Evolutionary conservation across 2,797 vertebrate genomes (phyloP), one percentile per base, ranked within the genome.

Genomic region (Platalea minor): DNA sequence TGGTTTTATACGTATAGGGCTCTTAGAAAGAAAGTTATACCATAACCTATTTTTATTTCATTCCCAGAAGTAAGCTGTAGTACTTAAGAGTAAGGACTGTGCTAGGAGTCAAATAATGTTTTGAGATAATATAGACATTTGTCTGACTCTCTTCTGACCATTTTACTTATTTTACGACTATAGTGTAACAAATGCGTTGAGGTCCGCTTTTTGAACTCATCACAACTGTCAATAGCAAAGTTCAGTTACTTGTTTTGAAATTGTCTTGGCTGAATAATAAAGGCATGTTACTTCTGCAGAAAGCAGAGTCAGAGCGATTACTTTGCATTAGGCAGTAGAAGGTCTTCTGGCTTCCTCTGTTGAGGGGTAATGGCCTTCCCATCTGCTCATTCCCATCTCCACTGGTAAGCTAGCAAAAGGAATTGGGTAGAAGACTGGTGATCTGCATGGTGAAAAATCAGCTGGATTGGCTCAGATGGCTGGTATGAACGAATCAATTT

Each of bases 381-480:
- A 15, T 61, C 63, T 8, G 2, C 48, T 84, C 65, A 1, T 53
- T 87, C n/a, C n/a, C 15, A 21, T 77, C 73, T 43, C 73, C 29
- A 11, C 37, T 35, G 48, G 8, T 24, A 29, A 84, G 25, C 24
- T 5, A 54, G 59, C 28, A 65, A 41, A 86, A 56, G 53, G 56
- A 74, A 12, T 4, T 13, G 31, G 57, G 53, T 33, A 17, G 43
- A 51, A 83, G 67, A 83, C 7, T 11, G 11, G 7, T 76, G 25
- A 45, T 87, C 31, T 85, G 29, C 4, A 0, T 57, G n/a, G 20
- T 53, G 24, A 8, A 50, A 43, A 67, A 23, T 17, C 5, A 37
- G 6, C 4, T 0, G 48, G n/a, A 14, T 77, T 48, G 69, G 28
- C 39, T 68, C 39, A 59, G 31, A 5, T 0, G 0, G 65, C 79